Base-by-base conservation (phyloP, 1,140 invertebrate species). In the Mamestra configurata region DNA sequence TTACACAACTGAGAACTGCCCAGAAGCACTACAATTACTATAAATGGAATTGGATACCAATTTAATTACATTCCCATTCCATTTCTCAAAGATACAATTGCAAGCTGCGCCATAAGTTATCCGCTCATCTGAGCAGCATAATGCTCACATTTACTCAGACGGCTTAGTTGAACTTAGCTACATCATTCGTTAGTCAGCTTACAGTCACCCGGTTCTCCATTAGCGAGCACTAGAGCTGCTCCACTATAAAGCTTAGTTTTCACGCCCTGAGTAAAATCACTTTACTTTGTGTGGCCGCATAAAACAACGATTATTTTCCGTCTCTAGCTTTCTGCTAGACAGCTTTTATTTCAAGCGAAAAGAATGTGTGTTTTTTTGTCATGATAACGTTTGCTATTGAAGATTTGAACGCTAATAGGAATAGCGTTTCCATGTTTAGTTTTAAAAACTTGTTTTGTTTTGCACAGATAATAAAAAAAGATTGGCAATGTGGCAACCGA, bases 151-250 rank as follows among this genome's bases (percentile, higher is more conserved):
- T 31, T 71, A 20, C 27, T 24, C 46, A 20, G 24, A 10, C 46
- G 27, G 24, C 46, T 66, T 11, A 66, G 61, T 35, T 22, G 27
- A 22, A 66, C 61, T 66, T 53, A 53, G 68, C 8, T 27, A 24
- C 68, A 31, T 71, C 46, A 71, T 31, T 71, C 49, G 68, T 71
- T 71, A 71, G 68, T 71, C 68, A 71, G 46, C 68, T 71, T 71
- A 71, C 13, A 27, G 68, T 71, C 68, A 51, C 13, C 43, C 37
- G 22, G 10, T 46, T n/a, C 40, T 70, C 66, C 66, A 70, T 70
- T 70, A 70, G 22, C 40, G n/a, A 70, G 22, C 43, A 64, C 15
- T 37, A 31, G 35, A 40, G 31, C 59, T 37, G 59, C n/a, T n/a
- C n/a, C 35, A 66, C 35, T 37, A 22, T 40, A 66, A 66, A 40